Evolutionary conservation across 92 coral and sea anemone genomes (phyloP).

Genomic region (Palythoa caribaeorum): DNA sequence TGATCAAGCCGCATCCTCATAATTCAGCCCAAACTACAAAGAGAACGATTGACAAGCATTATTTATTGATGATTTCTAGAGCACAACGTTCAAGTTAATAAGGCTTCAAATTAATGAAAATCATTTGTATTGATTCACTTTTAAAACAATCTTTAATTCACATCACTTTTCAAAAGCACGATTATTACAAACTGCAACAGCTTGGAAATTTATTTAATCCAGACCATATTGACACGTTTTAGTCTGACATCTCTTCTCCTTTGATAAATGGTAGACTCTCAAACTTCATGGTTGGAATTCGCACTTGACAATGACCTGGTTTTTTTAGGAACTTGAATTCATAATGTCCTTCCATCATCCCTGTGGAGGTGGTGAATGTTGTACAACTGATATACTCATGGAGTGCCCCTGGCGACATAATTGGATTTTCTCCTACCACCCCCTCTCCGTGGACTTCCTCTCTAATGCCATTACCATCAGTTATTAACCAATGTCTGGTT

Average conservation of each 20-base stretch:
- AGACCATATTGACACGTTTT: background rate
- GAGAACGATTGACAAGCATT: no score
- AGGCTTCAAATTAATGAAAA: no score
- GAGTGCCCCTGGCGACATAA: slow-evolving; percentile 89
- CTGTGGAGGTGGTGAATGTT: slow-evolving; percentile 91
- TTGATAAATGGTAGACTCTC: slow-evolving; percentile 82
- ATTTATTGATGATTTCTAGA: no score
- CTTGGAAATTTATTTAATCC: no score
- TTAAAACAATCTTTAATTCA: no score
- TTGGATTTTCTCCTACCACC: slow-evolving; percentile 90
- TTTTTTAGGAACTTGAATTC: slow-evolving; percentile 74
- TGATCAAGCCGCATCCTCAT: no score
- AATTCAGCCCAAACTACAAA: no score
- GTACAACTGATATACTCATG: slow-evolving; percentile 97
- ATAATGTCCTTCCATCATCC: slow-evolving; percentile 94
- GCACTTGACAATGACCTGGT: slow-evolving; percentile 72
- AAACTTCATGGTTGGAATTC: slow-evolving; percentile 83
- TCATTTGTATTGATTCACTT: no score
- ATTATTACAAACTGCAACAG: no score
- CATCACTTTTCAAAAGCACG: no score
- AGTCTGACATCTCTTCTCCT: slow-evolving; percentile 57
- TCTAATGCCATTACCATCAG: slow-evolving; percentile 82
- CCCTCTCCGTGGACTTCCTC: slow-evolving; percentile 97
- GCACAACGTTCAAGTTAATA: no score
- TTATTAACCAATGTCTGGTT: slow-evolving; percentile 97